Evolutionary conservation across 2,888 invertebrate species (phyloP), one percentile per base, ranked within the genome.

Genomic region (Dendrolimus houi): DNA sequence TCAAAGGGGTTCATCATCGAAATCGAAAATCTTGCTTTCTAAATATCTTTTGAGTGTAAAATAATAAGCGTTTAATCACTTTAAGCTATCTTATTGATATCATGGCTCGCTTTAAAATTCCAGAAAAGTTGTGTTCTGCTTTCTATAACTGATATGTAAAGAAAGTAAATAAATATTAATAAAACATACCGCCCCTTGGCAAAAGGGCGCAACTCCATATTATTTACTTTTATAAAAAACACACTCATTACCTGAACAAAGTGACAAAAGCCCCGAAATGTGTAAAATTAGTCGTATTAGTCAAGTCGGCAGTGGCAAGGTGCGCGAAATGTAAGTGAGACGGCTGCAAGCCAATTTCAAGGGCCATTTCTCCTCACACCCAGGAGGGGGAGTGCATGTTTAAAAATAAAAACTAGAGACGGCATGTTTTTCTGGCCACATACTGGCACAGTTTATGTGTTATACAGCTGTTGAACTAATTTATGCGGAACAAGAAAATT

Each of bases 331-430:
- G 29, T 29, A 77, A 83, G 76, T 73, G 73, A 80, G 75, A 70
- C 76, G 76, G 73, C 74, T 68, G 72, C 74, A 68, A 74, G 75
- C 76, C 83, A 87, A 89, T 89, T 89, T 89, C 88, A 88, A 82
- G 89, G 86, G 76, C 75, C 88, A 87, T 89, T 89, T 86, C 79
- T 81, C 75, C 74, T 72, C 81, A 80, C 81, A 75, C 83, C 81
- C 82, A 71, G 68, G 67, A 64, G 66, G 69, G 69, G 72, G 73
- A 72, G 63, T 65, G 68, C 69, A 66, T 65, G 68, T 73, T 72
- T 74, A 72, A 81, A 79, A 79, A 76, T 74, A 78, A 77, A 68
- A 77, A 75, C 73, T 71, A 67, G 72, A 78, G 74, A 72, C 67
- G 67, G 66, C 66, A 64, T 63, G 69, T 73, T 72, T 62, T 47